A percentile compares a stretch with the other conserved stretches of the same genome.
Conservation (phyloP, 2,888 invertebrate genomes). For the Drosophila borborema region DNA sequence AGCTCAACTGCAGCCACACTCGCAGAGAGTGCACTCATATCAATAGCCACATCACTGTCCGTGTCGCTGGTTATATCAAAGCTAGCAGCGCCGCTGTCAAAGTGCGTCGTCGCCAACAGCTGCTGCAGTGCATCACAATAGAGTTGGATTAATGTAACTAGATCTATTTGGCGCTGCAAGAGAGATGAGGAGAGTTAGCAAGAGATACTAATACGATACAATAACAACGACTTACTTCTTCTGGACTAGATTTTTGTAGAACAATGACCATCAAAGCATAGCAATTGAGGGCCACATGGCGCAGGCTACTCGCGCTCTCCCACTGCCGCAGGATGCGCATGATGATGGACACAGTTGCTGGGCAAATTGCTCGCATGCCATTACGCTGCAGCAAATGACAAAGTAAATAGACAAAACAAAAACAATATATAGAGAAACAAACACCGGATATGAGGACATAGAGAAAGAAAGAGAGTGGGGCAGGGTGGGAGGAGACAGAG, state of each 20-base stretch:
- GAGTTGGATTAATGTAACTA: constrained; percentile 85
- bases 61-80: constrained; percentile 82
- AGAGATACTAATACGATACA: not conserved
- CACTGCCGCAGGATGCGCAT: constrained; percentile 86
- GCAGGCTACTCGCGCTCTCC: constrained; percentile 84
- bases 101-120: constrained; percentile 82
- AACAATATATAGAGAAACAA: constrained; percentile 7
- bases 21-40: constrained; percentile 82
- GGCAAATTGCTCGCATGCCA: constrained; percentile 87
- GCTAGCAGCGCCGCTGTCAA: constrained; percentile 70
- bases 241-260: constrained; percentile 87
- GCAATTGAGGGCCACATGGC: constrained; percentile 86
- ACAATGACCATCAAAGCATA: constrained; percentile 87
- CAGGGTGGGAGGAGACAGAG: constrained; percentile 10
- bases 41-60: constrained; percentile 77
- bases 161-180: constrained; percentile 87
- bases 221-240: constrained; percentile 83
- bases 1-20: constrained; percentile 83
- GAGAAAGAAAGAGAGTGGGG: not conserved
- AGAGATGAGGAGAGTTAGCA: constrained; percentile 11
- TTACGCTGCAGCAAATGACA: constrained; percentile 85
- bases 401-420: constrained; percentile 2
- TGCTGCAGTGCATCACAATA: constrained; percentile 84
- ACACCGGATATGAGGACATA: not conserved
- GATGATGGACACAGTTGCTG: constrained; percentile 87